Conservation (phyloP, 2,113 vertebrate genomes). For the Hyaena hyaena region DNA sequence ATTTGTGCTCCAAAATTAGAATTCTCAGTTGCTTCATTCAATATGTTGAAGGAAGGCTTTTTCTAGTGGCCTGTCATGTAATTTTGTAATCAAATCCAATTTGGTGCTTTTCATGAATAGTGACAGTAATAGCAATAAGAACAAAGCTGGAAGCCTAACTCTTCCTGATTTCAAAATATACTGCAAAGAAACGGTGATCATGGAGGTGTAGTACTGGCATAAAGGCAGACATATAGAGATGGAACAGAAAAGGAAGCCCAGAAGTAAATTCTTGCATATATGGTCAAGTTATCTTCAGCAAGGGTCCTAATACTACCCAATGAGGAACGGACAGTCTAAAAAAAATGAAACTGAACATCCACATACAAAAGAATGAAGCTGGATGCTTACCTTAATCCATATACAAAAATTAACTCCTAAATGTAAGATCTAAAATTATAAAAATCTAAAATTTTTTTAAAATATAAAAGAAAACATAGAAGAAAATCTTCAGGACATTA, state of each 20-base stretch:
- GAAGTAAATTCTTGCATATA: not conserved
- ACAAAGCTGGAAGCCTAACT: not conserved
- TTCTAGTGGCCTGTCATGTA: constrained; percentile 23
- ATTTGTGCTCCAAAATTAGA: constrained; percentile 18
- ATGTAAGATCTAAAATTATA: not conserved
- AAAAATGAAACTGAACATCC: not conserved
- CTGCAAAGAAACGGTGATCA: not conserved
- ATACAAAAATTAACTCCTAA: not conserved
- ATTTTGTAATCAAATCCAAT: constrained; percentile 58
- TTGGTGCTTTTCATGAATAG: constrained; percentile 5
- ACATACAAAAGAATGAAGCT: not conserved
- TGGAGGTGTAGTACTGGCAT: not conserved
- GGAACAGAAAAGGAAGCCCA: not conserved
- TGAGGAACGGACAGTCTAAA: not conserved
- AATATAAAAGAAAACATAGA: not conserved
- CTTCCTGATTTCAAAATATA: not conserved
- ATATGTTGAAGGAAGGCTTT: not conserved
- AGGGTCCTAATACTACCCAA: not conserved
- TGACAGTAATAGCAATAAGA: constrained; percentile 17
- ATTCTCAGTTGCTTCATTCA: constrained; percentile 17
- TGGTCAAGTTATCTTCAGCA: not conserved
- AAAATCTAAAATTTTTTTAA: not conserved
- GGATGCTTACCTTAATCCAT: not conserved
- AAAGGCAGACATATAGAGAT: not conserved
- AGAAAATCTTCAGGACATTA: not conserved